These are phyloP conservation scores for Spodoptera picta DNA, from an alignment of 2,888 invertebrate species.

Conservation along the genomic window DNA sequence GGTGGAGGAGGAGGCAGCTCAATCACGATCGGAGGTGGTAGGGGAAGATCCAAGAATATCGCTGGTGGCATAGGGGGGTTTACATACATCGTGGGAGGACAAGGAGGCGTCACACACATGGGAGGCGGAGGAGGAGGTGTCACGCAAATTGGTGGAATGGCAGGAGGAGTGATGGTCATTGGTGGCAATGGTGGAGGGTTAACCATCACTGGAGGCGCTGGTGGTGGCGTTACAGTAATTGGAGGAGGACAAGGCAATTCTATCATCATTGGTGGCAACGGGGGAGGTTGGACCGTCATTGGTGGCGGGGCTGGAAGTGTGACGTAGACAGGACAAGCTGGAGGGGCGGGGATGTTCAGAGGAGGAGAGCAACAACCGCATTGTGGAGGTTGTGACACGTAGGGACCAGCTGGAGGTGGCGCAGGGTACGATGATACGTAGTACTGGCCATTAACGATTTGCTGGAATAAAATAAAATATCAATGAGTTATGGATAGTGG, in stretches of 20 bases:
- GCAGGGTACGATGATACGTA: slow-evolving; percentile 62
- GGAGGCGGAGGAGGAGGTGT: slow-evolving; percentile 76
- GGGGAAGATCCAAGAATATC: slow-evolving; percentile 70
- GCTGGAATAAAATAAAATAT: slow-evolving; percentile 61
- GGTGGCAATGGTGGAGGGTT: slow-evolving; percentile 72
- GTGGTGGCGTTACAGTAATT: slow-evolving; percentile 70
- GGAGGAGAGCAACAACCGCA: slow-evolving; percentile 60
- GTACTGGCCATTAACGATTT: slow-evolving; percentile 72
- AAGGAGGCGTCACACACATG: slow-evolving; percentile 72
- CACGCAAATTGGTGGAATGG: slow-evolving; percentile 72
- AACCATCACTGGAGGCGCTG: slow-evolving; percentile 68
- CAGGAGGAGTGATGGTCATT: slow-evolving; percentile 71
- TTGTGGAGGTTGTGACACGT: slow-evolving; percentile 50
- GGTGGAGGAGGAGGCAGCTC: slow-evolving; percentile 79
- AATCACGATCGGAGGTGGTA: slow-evolving; percentile 75
- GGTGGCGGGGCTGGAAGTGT: slow-evolving; percentile 75
- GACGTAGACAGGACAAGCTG: slow-evolving; percentile 72
- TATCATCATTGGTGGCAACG: slow-evolving; percentile 68
- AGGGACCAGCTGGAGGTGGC: slow-evolving; percentile 36
- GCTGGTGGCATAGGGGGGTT: slow-evolving; percentile 72
- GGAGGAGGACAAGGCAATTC: slow-evolving; percentile 73
- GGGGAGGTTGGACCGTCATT: slow-evolving; percentile 68
- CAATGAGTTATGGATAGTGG: not conserved
- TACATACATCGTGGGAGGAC: slow-evolving; percentile 72
- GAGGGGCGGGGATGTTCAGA: slow-evolving; percentile 62